These are phyloP conservation scores for Elgaria multicarinata DNA, from an alignment of 2,113 vertebrate species.

Conservation along the genomic window DNA sequence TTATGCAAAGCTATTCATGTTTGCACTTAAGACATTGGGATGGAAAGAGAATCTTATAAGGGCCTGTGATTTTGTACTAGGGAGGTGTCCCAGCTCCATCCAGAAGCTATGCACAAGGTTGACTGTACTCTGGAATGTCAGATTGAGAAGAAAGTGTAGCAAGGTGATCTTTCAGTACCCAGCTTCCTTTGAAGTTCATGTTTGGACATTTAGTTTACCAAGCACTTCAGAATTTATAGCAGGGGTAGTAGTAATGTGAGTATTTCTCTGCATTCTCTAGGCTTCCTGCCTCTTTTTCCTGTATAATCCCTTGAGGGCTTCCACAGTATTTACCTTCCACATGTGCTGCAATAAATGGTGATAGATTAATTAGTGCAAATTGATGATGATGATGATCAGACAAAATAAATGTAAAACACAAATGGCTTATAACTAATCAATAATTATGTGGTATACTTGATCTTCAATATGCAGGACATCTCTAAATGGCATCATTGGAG, in stretches of 20 bases:
- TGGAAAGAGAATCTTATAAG: slow-evolving; percentile 1
- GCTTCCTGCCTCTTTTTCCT: slow-evolving; percentile 15
- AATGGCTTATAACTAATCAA: slow-evolving; percentile 74
- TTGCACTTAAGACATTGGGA: not conserved
- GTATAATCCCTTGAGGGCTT: slow-evolving; percentile 16
- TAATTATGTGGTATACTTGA: slow-evolving; percentile 66
- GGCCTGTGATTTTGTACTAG: not conserved
- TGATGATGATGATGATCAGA: slow-evolving; percentile 63
- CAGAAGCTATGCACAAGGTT: not conserved
- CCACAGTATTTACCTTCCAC: slow-evolving; percentile 52
- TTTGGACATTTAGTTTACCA: not conserved
- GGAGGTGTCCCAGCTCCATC: not conserved
- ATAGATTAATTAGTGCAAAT: slow-evolving; percentile 65
- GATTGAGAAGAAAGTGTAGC: not conserved
- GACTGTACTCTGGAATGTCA: not conserved
- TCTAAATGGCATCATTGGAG: slow-evolving; percentile 67
- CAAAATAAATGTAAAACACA: slow-evolving; percentile 66
- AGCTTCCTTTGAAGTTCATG: not conserved
- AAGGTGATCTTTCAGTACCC: not conserved
- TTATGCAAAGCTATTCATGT: slow-evolving; percentile 9
- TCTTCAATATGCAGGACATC: slow-evolving; percentile 62
- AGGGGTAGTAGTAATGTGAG: not conserved
- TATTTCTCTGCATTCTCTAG: not conserved
- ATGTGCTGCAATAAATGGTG: slow-evolving; percentile 50
- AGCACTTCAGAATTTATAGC: not conserved